Evolutionary conservation across 2,888 invertebrate genomes (phyloP).

Genomic region (Drosophila cracens): DNA sequence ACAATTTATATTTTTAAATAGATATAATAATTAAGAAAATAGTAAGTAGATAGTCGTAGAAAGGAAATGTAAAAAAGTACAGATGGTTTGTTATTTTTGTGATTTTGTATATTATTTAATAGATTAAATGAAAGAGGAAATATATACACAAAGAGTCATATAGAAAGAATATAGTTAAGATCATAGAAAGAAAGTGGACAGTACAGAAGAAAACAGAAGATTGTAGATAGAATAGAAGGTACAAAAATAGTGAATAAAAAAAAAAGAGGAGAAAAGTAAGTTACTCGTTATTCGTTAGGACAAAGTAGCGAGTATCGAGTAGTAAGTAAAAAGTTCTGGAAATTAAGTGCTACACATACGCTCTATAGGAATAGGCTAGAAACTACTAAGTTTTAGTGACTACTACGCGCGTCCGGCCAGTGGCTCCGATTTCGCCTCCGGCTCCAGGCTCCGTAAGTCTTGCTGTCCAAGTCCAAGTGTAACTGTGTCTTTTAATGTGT

Average conservation of each 20-base stretch:
- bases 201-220: background rate
- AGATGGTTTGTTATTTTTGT: conserved; percentile 28
- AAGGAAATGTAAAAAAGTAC: conserved; percentile 10
- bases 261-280: background rate
- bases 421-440: conserved; percentile 9
- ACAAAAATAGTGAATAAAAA: conserved; percentile 4
- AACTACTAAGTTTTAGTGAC: conserved; percentile 73
- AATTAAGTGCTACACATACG: conserved; percentile 48
- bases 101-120: conserved; percentile 44
- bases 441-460: conserved; percentile 14
- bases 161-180: conserved; percentile 19
- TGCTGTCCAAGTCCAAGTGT: conserved; percentile 28
- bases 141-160: conserved; percentile 64
- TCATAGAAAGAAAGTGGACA: background rate
- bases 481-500: conserved; percentile 17
- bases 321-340: conserved; percentile 10
- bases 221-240: background rate
- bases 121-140: conserved; percentile 43
- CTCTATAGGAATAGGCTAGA: conserved; percentile 73
- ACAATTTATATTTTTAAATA: conserved; percentile 12
- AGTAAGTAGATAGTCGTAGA: conserved; percentile 1
- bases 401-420: conserved; percentile 65
- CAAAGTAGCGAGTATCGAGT: conserved; percentile 5
- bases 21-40: conserved; percentile 1
- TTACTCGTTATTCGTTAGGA: background rate